Conservation (phyloP, 1,140 invertebrate genomes). For the Camponotus pennsylvanicus region DNA sequence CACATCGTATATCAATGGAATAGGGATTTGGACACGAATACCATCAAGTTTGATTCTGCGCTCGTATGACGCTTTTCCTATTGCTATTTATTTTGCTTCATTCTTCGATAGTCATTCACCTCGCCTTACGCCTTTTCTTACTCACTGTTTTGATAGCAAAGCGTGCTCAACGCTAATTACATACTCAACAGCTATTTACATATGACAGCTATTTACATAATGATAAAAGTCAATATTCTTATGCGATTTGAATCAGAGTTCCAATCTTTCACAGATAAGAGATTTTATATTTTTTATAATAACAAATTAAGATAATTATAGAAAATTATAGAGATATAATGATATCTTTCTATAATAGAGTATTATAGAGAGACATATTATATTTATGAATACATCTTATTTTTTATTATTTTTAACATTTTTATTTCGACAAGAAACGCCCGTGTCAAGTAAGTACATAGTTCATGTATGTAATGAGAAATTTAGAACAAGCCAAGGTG, state of each 20-base stretch:
- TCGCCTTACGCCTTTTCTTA: not conserved
- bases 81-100: slow-evolving; percentile 54
- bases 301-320: not conserved
- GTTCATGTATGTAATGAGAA: not conserved
- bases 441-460: not conserved
- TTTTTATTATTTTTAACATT: slow-evolving; percentile 1
- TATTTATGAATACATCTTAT: not conserved
- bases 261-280: not conserved
- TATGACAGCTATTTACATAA: slow-evolving; percentile 12
- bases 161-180: too few species aligned
- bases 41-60: slow-evolving; percentile 53
- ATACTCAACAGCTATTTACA: too few species aligned
- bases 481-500: not conserved
- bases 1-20: slow-evolving; percentile 60
- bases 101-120: not conserved
- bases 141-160: slow-evolving; percentile 15
- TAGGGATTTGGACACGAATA: slow-evolving; percentile 49
- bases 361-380: not conserved
- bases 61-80: slow-evolving; percentile 31
- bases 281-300: not conserved
- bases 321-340: not conserved
- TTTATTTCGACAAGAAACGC: not conserved
- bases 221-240: not conserved
- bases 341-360: not conserved
- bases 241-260: not conserved